Evolutionary conservation across 2,113 vertebrate genomes (phyloP).

Genomic region (Danionella cerebrum): DNA sequence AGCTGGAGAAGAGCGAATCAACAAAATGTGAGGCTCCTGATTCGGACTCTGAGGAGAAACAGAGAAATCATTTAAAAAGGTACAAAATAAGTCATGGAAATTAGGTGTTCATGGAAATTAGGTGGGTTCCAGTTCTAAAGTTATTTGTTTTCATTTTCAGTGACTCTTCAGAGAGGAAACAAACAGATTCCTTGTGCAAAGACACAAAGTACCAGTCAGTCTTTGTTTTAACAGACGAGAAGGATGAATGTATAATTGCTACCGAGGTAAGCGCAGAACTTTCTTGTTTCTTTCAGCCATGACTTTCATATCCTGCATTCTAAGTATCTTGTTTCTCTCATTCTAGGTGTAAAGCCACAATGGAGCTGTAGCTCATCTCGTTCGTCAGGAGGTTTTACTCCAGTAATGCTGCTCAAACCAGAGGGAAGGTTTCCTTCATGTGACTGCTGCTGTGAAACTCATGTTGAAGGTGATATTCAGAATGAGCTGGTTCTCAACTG

Average conservation of each 20-base stretch:
- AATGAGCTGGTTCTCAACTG: conserved; percentile 92
- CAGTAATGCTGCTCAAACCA: conserved; percentile 92
- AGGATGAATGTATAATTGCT: conserved; percentile 96
- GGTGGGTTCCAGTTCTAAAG: conserved; percentile 36
- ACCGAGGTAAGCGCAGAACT: conserved; percentile 81
- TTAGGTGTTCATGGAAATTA: neutral
- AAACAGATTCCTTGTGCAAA: conserved; percentile 74
- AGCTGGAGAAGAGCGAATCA: conserved; percentile 65
- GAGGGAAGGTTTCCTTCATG: conserved; percentile 71
- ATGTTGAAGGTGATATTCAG: conserved; percentile 61
- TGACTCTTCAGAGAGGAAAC: conserved; percentile 74
- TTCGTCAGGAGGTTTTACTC: conserved; percentile 86
- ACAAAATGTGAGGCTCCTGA: conserved; percentile 72
- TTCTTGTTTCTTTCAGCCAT: neutral
- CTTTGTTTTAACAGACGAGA: conserved; percentile 93
- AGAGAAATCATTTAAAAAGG: conserved; percentile 76
- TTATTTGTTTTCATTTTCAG: conserved; percentile 52
- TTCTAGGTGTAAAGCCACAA: conserved; percentile 80
- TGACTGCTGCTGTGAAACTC: conserved; percentile 76
- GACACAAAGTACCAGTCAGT: conserved; percentile 98
- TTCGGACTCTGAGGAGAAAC: conserved; percentile 70
- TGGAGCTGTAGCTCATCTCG: conserved; percentile 71
- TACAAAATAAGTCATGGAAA: conserved; percentile 52
- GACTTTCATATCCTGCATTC: neutral
- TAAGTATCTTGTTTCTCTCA: conserved; percentile 10